Evolutionary conservation across 2,797 vertebrate genomes (phyloP).

Genomic region (Coccyzus lansbergi): DNA sequence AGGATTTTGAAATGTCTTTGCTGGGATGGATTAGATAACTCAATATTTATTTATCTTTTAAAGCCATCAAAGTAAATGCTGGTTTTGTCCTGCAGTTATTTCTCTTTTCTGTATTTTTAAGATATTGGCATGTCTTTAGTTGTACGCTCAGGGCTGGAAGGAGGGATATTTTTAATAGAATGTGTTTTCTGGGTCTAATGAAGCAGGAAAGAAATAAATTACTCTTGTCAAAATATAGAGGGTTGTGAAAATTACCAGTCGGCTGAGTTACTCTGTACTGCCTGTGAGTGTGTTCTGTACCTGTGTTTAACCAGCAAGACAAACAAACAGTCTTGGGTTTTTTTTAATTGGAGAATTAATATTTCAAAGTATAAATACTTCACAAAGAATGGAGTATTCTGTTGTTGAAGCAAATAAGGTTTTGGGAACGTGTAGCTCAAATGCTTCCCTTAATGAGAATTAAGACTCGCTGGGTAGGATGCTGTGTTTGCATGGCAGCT

Average conservation of each 20-base stretch:
- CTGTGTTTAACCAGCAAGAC: background rate
- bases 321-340: background rate
- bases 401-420: background rate
- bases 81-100: background rate
- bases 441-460: background rate
- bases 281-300: background rate
- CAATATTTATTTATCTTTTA: background rate
- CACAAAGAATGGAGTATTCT: background rate
- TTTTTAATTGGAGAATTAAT: background rate
- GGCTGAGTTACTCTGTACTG: background rate
- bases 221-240: background rate
- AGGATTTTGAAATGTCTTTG: background rate
- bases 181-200: background rate
- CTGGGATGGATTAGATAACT: background rate
- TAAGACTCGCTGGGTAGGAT: background rate
- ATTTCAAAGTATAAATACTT: background rate
- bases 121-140: background rate
- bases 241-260: background rate
- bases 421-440: background rate
- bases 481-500: background rate
- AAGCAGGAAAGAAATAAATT: background rate
- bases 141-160: background rate
- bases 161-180: background rate
- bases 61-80: background rate
- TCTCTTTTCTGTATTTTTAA: constrained; percentile 38